Evolutionary conservation across 1,140 invertebrate genomes (phyloP), one percentile per base, ranked within the genome.

Genomic region (Drosophila lowei): DNA sequence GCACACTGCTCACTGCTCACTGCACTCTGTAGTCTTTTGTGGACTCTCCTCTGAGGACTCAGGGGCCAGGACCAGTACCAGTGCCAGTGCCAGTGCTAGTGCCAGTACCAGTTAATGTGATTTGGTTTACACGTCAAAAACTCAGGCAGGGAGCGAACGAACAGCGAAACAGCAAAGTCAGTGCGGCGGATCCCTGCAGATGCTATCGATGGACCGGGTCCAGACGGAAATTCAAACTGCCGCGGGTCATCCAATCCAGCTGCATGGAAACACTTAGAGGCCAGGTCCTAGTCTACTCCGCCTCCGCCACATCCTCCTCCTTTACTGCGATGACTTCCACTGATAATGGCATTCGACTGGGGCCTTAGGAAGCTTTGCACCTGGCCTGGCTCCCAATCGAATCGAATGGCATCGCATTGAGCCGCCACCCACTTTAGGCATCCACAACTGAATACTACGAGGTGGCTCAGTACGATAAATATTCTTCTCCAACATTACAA

Each of bases 211-310:
- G 34, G 34, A 38, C 3, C 34, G 34, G 34, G 70, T 79, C 63
- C 63, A 65, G 63, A 65, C 63, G 76, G 76, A 79, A 79, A 79
- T 79, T 66, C 77, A 62, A 83, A 73, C 61, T 66, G 79, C 79
- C 79, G 49, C 63, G 63, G 76, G 79, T 81, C 79, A 83, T 81
- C 4, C 11, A 38, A 38, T 38, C 34, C 79, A 78, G 78, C 78
- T 81, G 78, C 78, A 81, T 59, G 34, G 44, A 53, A 54, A 55
- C 44, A 7, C 43, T 41, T 56, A 25, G 21, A 6, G 15, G 9
- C 8, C 15, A 18, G 41, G 38, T 23, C 8, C 46, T 38, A 48
- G 23, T 50, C 65, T 13, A 46, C 49, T 72, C 67, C 65, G 49
- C 66, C 48, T 46, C 67, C 49, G 62, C 42, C 34, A 41, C 8